phyloP scores from a whole-genome alignment of 2,113 vertebrate species.

The cat (Felis catus) region F.catus_Fca126_mat1.0 CM031412.1:232620501-232621000 shows the following conservation, averaged over 20 bases:
- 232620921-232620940: not conserved
- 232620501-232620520: not conserved
- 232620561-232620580: not conserved
- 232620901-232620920: not conserved
- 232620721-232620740: not conserved
- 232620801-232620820: not conserved
- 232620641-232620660: not conserved
- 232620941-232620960: not conserved
- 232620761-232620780: not conserved
- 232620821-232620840: not conserved
- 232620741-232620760: not conserved
- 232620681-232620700: not conserved
- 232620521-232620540: not conserved
- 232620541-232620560: not conserved
- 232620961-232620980: not conserved
- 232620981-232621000: not conserved
- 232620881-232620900: not conserved
- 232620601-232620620: rapidly evolving
- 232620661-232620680: not conserved
- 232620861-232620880: not conserved
- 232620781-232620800: not conserved
- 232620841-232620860: not conserved
- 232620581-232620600: rapidly evolving
- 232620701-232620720: not conserved
- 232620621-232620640: not conserved